A percentile compares a stretch with the other conserved stretches of the same genome.
phyloP scores from a whole-genome alignment of 2,113 vertebrate species.

The Plecturocebus donacophilus region DNA sequence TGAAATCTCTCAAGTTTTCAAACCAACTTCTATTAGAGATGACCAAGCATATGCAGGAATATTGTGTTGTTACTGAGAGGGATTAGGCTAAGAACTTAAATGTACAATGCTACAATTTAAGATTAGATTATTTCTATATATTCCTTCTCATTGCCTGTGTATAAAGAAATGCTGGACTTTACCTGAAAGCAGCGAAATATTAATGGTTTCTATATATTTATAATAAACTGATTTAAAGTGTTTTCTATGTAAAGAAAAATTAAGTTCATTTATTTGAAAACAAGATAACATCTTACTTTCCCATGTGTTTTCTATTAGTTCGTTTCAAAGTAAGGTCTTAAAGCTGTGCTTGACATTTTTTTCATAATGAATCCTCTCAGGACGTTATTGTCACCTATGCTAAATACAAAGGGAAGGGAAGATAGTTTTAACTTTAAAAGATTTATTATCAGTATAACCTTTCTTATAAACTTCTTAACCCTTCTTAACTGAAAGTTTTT shows the following conservation, averaged over 20 bases:
- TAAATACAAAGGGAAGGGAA: constrained; percentile 77
- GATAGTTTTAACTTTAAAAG: constrained; percentile 58
- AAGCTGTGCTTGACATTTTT: constrained; percentile 68
- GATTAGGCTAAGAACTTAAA: constrained; percentile 93
- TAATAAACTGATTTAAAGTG: constrained; percentile 75
- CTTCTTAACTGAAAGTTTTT: constrained; percentile 54
- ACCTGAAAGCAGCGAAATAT: constrained; percentile 71
- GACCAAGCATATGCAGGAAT: constrained; percentile 95
- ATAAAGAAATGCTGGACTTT: constrained; percentile 55
- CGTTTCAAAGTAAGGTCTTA: not conserved
- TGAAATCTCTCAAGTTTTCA: constrained; percentile 94
- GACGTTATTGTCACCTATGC: constrained; percentile 79
- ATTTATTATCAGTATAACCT: constrained; percentile 47
- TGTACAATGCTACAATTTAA: constrained; percentile 96
- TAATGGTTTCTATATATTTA: constrained; percentile 77
- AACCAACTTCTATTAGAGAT: constrained; percentile 93
- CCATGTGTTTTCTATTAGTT: constrained; percentile 33
- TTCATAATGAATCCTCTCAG: constrained; percentile 71
- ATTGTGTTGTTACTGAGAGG: constrained; percentile 93
- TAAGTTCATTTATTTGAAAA: constrained; percentile 54
- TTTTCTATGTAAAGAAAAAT: constrained; percentile 48
- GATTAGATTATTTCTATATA: constrained; percentile 90
- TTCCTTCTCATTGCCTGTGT: constrained; percentile 77
- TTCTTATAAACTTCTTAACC: not conserved
- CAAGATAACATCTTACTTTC: constrained; percentile 31